Conservation (phyloP, 2,888 invertebrate species). For the Acleris literana region DNA sequence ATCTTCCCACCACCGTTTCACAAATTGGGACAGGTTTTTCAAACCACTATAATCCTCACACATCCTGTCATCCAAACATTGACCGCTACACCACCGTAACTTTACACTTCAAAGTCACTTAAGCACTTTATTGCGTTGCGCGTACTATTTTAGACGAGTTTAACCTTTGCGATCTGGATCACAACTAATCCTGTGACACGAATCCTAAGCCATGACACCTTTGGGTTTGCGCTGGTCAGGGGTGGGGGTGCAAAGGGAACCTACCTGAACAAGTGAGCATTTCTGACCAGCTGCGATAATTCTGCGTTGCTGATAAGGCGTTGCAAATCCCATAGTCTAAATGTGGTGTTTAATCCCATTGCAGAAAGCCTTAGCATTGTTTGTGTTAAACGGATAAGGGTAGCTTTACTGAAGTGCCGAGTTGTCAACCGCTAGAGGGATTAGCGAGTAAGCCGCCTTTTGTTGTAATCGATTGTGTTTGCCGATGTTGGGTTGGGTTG, state of each 20-base stretch:
- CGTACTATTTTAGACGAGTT: constrained; percentile 7
- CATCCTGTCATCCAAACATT: constrained; percentile 40
- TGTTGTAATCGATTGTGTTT: constrained; percentile 7
- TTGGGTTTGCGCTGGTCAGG: constrained; percentile 43
- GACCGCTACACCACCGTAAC: not conserved
- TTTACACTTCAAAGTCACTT: not conserved
- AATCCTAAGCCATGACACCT: constrained; percentile 47
- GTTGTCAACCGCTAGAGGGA: constrained; percentile 19
- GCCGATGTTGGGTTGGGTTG: constrained; percentile 13
- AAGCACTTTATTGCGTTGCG: not conserved
- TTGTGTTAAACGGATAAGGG: constrained; percentile 18
- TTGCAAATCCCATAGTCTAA: constrained; percentile 17
- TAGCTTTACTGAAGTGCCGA: constrained; percentile 11
- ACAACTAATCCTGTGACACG: constrained; percentile 60
- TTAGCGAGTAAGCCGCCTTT: constrained; percentile 7
- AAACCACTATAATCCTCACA: constrained; percentile 58
- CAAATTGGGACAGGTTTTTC: constrained; percentile 61
- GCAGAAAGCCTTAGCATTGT: constrained; percentile 15
- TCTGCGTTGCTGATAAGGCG: constrained; percentile 10
- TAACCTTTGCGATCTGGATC: constrained; percentile 38
- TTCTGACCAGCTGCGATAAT: not conserved
- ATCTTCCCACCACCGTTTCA: constrained; percentile 74
- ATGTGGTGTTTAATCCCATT: constrained; percentile 27
- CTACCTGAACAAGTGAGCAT: constrained; percentile 24
- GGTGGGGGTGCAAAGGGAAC: constrained; percentile 49